Conservation (phyloP, 2,113 vertebrate genomes). For the Brachionichthys hirsutus region DNA sequence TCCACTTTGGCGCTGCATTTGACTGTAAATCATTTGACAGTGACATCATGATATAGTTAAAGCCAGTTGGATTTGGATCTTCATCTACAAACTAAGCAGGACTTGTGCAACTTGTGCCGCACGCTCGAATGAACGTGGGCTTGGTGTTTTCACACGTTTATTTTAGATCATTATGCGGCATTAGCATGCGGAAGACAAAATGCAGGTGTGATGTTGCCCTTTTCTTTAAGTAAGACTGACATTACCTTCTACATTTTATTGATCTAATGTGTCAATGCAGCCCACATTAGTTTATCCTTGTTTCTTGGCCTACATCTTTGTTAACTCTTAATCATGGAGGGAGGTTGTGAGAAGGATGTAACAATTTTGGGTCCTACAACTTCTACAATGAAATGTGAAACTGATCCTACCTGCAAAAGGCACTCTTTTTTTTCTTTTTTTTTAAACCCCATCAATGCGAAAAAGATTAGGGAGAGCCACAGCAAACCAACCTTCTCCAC, state of each 20-base stretch:
- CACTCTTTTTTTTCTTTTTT: constrained; percentile 26
- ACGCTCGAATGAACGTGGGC: constrained; percentile 21
- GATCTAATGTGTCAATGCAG: background rate
- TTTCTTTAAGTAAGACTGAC: constrained; percentile 3
- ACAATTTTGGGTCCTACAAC: constrained; percentile 3
- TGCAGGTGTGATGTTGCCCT: background rate
- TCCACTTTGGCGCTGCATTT: constrained; percentile 41
- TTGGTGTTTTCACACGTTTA: constrained; percentile 7
- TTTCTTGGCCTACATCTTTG: constrained; percentile 4
- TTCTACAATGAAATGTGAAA: constrained; percentile 17
- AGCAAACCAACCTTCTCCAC: too few species aligned
- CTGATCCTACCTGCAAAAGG: constrained; percentile 18
- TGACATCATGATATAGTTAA: too few species aligned
- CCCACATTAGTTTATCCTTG: background rate
- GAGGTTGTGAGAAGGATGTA: constrained; percentile 9
- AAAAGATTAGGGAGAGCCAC: constrained; percentile 12
- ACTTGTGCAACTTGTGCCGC: constrained; percentile 19
- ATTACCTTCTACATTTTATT: background rate
- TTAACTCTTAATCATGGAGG: constrained; percentile 25
- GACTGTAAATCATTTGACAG: background rate
- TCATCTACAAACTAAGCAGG: constrained; percentile 14
- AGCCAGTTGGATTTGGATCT: constrained; percentile 1
- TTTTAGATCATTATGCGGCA: constrained; percentile 12
- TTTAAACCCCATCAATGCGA: constrained; percentile 12
- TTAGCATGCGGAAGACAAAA: constrained; percentile 17